Base-by-base conservation (phyloP, 1,140 invertebrate genomes). In the Hypothenemus hampei region DNA sequence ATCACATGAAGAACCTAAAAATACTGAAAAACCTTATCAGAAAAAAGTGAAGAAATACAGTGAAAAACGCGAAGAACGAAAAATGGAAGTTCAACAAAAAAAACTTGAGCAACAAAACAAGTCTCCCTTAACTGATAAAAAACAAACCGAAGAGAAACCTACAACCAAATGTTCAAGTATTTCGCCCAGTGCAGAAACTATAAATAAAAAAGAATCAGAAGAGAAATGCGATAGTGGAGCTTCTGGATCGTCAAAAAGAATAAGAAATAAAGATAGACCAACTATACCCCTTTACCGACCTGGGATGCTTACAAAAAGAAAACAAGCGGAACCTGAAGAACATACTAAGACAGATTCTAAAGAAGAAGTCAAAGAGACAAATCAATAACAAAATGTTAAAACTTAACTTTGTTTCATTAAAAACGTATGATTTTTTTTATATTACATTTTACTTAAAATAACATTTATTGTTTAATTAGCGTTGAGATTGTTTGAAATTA, bases 191-290 rank as follows among this genome's bases (percentile, higher is more conserved):
- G 6, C 26, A n/a, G 58, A 59, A 39, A 57, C 40, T 40, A 47
- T 51, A 1, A 11, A 51, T 54, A 20, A 50, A 52, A 39, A 64
- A 57, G 21, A 49, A 59, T 48, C 53, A 65, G 60, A 51, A 16
- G 53, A 60, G 33, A 51, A 60, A 47, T 22, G 37, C 45, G 67
- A 68, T 47, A 11, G 13, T 21, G 21, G n/a, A 26, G 11, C 11
- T 26, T 58, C 59, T 39, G 36, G 54, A 13, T 45, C 68, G 5
- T 71, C 73, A 40, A 63, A 69, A 31, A 68, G 75, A 22, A 76
- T 77, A 39, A 65, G 75, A 45, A 77, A 77, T 61, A 77, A 77
- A 65, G 75, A 70, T 58, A 46, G 69, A 31, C 69, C 69, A 10
- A 65, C 69, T 3, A 69, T 72, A 54, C 63, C 65, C 6, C 58